Evolutionary conservation across 1,140 invertebrate genomes (phyloP).

Genomic region (Nasonia giraulti): DNA sequence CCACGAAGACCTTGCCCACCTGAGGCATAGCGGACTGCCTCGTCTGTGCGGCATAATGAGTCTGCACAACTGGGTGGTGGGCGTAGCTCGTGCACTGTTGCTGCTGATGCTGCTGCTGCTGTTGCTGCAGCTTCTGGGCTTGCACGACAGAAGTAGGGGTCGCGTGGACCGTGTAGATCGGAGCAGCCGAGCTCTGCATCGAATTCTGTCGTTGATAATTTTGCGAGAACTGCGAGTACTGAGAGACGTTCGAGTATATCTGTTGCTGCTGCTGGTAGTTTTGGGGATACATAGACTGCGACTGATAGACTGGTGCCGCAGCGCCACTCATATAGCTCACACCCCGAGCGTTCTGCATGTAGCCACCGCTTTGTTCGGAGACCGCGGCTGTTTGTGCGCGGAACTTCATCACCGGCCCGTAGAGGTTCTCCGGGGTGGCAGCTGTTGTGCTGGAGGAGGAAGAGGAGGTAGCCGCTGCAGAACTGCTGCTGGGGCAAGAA

Average conservation of each 20-base stretch:
- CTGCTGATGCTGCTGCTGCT: slow-evolving; percentile 57
- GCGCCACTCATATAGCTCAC: slow-evolving; percentile 53
- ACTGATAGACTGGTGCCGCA: slow-evolving; percentile 56
- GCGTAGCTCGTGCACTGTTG: slow-evolving; percentile 40
- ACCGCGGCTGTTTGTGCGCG: slow-evolving; percentile 62
- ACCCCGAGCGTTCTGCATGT: slow-evolving; percentile 56
- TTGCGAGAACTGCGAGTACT: slow-evolving; percentile 64
- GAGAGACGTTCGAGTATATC: slow-evolving; percentile 66
- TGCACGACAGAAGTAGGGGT: slow-evolving; percentile 62
- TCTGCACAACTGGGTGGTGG: slow-evolving; percentile 54
- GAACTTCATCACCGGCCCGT: slow-evolving; percentile 71
- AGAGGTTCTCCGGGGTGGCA: slow-evolving; percentile 63
- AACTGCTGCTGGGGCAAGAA: neutral
- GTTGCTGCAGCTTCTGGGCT: slow-evolving; percentile 64
- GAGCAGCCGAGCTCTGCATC: slow-evolving; percentile 54
- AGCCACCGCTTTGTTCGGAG: neutral
- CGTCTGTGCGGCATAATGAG: slow-evolving; percentile 51
- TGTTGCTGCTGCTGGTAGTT: slow-evolving; percentile 66
- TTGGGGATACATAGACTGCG: slow-evolving; percentile 58
- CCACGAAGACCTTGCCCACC: slow-evolving; percentile 26
- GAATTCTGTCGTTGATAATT: slow-evolving; percentile 56
- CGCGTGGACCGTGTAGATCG: slow-evolving; percentile 66
- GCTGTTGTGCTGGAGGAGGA: neutral
- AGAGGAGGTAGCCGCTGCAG: neutral
- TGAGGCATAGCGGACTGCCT: slow-evolving; percentile 37